phyloP scores from a whole-genome alignment of 2,888 invertebrate species.

The Rosalia funebris region DNA sequence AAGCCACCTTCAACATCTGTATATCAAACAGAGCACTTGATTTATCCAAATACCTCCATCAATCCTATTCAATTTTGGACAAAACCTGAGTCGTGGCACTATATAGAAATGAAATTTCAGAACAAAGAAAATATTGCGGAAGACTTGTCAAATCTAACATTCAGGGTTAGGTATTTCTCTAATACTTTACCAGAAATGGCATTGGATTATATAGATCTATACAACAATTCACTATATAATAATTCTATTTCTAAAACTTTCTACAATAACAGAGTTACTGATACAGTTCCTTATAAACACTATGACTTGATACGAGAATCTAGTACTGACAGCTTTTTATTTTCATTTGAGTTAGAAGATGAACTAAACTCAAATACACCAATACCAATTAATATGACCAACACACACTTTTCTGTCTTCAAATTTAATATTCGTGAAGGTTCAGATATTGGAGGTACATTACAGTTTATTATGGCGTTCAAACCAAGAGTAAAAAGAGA shows the following conservation, averaged over 20 bases:
- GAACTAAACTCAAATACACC: constrained; percentile 71
- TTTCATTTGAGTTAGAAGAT: constrained; percentile 75
- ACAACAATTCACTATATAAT: constrained; percentile 35
- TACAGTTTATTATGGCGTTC: constrained; percentile 77
- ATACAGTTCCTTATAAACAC: constrained; percentile 53
- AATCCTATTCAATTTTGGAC: constrained; percentile 64
- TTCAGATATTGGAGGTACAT: constrained; percentile 83
- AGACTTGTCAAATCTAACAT: constrained; percentile 19
- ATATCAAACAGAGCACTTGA: constrained; percentile 60
- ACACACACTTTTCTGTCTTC: constrained; percentile 71
- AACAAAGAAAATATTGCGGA: constrained; percentile 20
- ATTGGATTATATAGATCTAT: constrained; percentile 26
- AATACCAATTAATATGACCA: constrained; percentile 74
- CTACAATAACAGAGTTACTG: constrained; percentile 39
- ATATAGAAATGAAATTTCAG: constrained; percentile 63
- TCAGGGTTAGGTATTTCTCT: constrained; percentile 30
- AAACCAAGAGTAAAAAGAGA: constrained; percentile 65
- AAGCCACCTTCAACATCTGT: constrained; percentile 64
- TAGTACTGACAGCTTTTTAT: constrained; percentile 79
- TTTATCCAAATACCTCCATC: constrained; percentile 29
- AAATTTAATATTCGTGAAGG: constrained; percentile 77
- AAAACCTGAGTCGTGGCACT: constrained; percentile 71
- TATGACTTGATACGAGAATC: constrained; percentile 68
- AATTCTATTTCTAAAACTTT: constrained; percentile 37
- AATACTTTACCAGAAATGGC: constrained; percentile 26